Evolutionary conservation across 2,113 vertebrate genomes (phyloP), one percentile per base, ranked within the genome.

Genomic region (Neolamprologus hecqui): DNA sequence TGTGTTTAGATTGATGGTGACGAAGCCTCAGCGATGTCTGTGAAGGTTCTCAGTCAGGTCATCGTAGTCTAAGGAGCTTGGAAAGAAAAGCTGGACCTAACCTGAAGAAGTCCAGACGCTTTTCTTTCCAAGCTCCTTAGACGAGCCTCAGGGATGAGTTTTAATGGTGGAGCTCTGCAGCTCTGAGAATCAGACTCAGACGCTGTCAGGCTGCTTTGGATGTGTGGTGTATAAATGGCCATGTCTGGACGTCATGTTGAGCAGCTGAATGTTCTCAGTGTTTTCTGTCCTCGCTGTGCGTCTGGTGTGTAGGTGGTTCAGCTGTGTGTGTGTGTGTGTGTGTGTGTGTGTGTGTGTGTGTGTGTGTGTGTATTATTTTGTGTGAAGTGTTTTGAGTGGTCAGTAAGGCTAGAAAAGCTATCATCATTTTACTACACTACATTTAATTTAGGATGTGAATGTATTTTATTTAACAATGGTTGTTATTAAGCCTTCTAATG

Each of bases 231-330:
- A 75, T 19, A 77, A 77, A 31, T 77, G 70, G 73, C 42, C 68
- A 40, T 31, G 65, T 42, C 40, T 83, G 63, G 82, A 37, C 6
- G 2, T 47, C 53, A 83, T 83, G 70, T 60, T 9, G 80, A 86
- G 68, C 79, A 55, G 82, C 84, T 85, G 79, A 89, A 77, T 54
- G 84, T 80, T 55, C 75, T 82, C 84, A 13, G 33, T 37, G 73
- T 58, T 58, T 58, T 60, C 2, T 54, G 54, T 51, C 73, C 65
- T 75, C 4, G 17, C 19, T 31, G 77, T 79, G 28, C 54, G 15
- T 84, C 84, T 91, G 91, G 70, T 90, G 90, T 53, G 88, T 88
- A 54, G 89, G 89, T 84, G 85, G 85, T 10, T 89, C 85, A 73
- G 63, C 85, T 87, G 58, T 60, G 10, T 83, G 35, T n/a, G 6